Conservation (phyloP, 2,113 vertebrate species). For the Strix aluco region DNA sequence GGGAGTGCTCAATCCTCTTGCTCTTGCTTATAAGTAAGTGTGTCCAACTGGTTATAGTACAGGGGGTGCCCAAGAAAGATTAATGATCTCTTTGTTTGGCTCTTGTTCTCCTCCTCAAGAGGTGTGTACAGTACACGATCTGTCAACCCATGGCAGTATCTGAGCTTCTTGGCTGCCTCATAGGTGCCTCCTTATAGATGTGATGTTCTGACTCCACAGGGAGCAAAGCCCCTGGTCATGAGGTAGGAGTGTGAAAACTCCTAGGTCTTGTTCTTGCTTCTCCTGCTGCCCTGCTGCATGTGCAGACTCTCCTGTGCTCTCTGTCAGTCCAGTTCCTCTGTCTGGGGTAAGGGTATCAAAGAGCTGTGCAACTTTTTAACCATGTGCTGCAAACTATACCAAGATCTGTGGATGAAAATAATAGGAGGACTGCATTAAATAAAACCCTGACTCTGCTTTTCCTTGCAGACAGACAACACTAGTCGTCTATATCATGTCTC, state of each 20-base stretch:
- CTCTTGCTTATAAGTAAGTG: neutral
- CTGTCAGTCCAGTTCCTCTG: neutral
- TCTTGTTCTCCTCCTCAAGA: neutral
- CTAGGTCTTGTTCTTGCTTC: neutral
- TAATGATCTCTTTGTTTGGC: neutral
- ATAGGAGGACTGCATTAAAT: neutral
- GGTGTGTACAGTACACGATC: accelerated
- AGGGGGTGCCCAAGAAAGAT: neutral
- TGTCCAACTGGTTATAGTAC: neutral
- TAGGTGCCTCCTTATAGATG: neutral
- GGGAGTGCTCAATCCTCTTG: neutral
- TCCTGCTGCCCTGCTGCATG: neutral
- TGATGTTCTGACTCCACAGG: neutral
- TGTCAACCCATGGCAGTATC: neutral
- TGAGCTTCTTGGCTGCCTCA: neutral
- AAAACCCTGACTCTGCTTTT: neutral
- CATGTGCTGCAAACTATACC: neutral
- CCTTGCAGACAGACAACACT: conserved; percentile 87
- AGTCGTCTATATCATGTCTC: conserved; percentile 83
- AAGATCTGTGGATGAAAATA: neutral
- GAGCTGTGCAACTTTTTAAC: neutral
- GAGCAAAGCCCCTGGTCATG: neutral
- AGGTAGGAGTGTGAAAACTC: neutral
- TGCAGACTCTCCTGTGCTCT: neutral
- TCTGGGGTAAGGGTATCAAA: neutral